phyloP scores from a whole-genome alignment of 2,888 invertebrate genomes.

The Drosophila neonasuta region DNA sequence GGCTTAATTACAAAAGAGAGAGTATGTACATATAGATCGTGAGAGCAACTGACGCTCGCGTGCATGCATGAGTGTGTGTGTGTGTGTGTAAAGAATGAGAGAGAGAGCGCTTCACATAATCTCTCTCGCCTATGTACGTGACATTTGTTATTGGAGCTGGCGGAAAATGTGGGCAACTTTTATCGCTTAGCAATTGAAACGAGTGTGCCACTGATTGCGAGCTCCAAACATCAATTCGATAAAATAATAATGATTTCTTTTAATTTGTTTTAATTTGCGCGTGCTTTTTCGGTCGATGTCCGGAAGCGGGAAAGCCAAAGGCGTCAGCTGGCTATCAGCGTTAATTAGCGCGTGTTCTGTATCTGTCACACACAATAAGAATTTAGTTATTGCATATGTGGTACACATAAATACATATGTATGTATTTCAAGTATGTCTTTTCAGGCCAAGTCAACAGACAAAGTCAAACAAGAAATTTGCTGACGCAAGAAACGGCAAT shows the following conservation, averaged over 20 bases:
- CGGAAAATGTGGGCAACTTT: conserved; percentile 1
- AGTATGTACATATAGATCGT: conserved; percentile 19
- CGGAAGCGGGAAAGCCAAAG: conserved; percentile 28
- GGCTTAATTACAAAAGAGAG: conserved; percentile 39
- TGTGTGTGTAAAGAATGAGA: not conserved
- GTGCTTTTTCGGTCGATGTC: conserved; percentile 27
- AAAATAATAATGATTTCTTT: conserved; percentile 65
- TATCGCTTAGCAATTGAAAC: conserved; percentile 32
- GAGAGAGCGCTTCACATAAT: not conserved
- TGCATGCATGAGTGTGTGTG: not conserved
- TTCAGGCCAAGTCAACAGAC: conserved; percentile 16
- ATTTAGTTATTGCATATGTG: conserved; percentile 9
- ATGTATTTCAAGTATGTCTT: conserved; percentile 4
- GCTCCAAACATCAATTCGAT: conserved; percentile 60
- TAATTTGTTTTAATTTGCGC: conserved; percentile 56
- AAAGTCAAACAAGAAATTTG: conserved; percentile 28
- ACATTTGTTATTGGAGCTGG: conserved; percentile 3
- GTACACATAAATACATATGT: conserved; percentile 11
- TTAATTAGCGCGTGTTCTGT: conserved; percentile 27
- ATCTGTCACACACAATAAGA: conserved; percentile 12
- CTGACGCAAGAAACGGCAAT: conserved; percentile 68
- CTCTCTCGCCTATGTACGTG: conserved; percentile 26
- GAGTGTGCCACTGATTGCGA: conserved; percentile 16
- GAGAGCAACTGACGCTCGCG: conserved; percentile 7
- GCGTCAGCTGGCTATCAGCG: conserved; percentile 14